These are phyloP conservation scores for Polydrusus tereticollis DNA, from an alignment of 2,888 invertebrate genomes.

Conservation along the genomic window DNA sequence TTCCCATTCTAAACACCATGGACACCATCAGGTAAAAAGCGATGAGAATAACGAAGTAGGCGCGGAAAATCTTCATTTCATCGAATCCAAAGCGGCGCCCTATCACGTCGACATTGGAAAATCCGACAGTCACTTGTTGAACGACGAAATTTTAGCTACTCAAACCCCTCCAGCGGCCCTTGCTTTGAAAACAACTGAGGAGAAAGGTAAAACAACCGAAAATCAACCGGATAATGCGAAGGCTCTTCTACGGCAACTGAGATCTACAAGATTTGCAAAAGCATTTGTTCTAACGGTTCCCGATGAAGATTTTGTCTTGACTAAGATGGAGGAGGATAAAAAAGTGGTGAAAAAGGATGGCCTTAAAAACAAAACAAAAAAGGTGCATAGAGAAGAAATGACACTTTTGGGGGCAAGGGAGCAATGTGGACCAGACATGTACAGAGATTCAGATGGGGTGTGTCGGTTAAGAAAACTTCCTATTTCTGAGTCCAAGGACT, in stretches of 20 bases:
- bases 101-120: conserved; percentile 76
- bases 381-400: conserved; percentile 59
- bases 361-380: conserved; percentile 52
- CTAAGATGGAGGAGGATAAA: conserved; percentile 51
- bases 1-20: conserved; percentile 14
- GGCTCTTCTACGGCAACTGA: conserved; percentile 56
- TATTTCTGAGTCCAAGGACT: not conserved
- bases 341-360: conserved; percentile 56
- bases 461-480: conserved; percentile 61
- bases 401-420: conserved; percentile 77
- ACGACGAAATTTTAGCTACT: conserved; percentile 48
- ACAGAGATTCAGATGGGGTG: conserved; percentile 77
- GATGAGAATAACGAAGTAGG: conserved; percentile 29
- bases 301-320: conserved; percentile 55
- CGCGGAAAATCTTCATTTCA: conserved; percentile 69
- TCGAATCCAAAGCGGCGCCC: conserved; percentile 76
- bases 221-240: conserved; percentile 58
- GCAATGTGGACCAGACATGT: conserved; percentile 81
- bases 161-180: conserved; percentile 35
- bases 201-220: conserved; percentile 58
- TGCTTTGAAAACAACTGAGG: conserved; percentile 38
- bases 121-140: conserved; percentile 37
- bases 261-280: conserved; percentile 52
- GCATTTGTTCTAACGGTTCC: conserved; percentile 58
- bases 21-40: conserved; percentile 45